Conservation (phyloP, 2,113 vertebrate genomes). For the Jacana jacana region DNA sequence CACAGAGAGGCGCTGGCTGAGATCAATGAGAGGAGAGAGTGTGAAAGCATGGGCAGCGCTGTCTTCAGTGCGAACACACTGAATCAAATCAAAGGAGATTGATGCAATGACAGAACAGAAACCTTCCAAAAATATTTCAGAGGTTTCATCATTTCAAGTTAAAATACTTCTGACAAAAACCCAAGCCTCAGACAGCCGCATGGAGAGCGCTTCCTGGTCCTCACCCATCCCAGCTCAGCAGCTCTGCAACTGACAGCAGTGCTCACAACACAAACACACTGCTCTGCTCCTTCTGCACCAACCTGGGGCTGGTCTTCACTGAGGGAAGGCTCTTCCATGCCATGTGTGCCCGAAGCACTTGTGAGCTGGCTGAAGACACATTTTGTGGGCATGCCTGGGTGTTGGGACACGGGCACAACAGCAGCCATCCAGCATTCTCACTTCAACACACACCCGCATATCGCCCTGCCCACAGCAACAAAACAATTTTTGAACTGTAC, state of each 20-base stretch:
- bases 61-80: neutral
- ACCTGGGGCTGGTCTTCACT: too few relatives aligned
- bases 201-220: neutral
- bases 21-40: neutral
- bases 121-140: neutral
- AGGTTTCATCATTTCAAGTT: neutral
- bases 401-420: neutral
- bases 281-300: neutral
- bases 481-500: neutral
- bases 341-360: accelerated
- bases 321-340: accelerated
- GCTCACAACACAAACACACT: accelerated
- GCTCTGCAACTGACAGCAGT: neutral
- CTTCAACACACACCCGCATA: neutral
- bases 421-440: neutral
- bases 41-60: neutral
- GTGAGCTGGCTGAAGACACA: neutral
- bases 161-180: neutral
- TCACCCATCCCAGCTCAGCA: neutral
- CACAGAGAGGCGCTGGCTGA: neutral
- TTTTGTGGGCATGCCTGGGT: neutral
- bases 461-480: accelerated
- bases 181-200: neutral
- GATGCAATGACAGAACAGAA: neutral
- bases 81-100: neutral